phyloP scores from a whole-genome alignment of 30 jellyfish, hydroid and myxozoan genomes.

The Pelagia noctiluca region DNA sequence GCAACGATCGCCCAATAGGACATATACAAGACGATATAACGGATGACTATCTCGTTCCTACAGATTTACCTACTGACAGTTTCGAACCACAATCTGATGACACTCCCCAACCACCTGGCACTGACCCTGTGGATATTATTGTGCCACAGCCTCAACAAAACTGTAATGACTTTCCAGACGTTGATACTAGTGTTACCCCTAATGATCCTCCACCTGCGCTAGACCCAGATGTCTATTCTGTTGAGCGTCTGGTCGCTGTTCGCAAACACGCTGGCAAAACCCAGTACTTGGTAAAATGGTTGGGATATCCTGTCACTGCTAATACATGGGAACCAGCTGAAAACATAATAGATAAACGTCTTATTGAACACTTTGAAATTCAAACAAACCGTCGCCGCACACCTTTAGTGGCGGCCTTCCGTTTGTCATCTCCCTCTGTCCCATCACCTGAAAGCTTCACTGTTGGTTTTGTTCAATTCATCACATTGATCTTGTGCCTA shows the following conservation, averaged over 20 bases:
- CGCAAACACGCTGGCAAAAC: not conserved
- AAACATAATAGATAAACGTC: slow-evolving; percentile 13
- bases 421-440: not conserved
- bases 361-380: not conserved
- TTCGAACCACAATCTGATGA: not conserved
- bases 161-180: not conserved
- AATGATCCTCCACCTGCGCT: not conserved
- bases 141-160: not conserved
- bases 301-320: slow-evolving; percentile 5
- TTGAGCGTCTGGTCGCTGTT: not conserved
- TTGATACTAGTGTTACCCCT: not conserved
- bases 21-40: not conserved
- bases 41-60: not conserved
- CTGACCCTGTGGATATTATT: not conserved
- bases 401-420: not conserved
- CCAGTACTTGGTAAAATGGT: slow-evolving; percentile 20
- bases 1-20: slow-evolving; percentile 57
- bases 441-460: not conserved
- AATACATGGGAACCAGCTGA: slow-evolving; percentile 43
- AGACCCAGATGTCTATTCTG: not conserved
- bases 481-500: not conserved
- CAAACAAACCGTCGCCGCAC: not conserved
- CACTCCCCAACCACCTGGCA: not conserved
- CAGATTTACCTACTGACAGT: not conserved
- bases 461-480: no score